A percentile compares a stretch with the other conserved stretches of the same genome.
Evolutionary conservation across 2,888 invertebrate species (phyloP).

Genomic region (Axea sp.): DNA sequence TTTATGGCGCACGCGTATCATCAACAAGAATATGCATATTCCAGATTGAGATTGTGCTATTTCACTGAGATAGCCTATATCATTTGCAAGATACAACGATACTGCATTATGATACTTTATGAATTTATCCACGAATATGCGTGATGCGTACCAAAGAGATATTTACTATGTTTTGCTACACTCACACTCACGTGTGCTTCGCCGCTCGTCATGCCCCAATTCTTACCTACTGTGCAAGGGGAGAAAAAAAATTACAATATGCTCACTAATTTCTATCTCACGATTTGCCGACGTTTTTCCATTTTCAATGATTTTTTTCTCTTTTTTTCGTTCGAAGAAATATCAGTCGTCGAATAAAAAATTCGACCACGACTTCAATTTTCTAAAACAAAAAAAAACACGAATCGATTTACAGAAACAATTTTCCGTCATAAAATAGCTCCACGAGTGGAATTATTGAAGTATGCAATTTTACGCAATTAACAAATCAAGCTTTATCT

Average conservation of each 20-base stretch:
- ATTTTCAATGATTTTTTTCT: too few species aligned
- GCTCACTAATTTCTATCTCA: conserved; percentile 55
- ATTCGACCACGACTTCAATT: too few species aligned
- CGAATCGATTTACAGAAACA: too few species aligned
- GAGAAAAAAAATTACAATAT: conserved; percentile 53
- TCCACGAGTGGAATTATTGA: conserved; percentile 6
- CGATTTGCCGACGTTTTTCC: conserved; percentile 23
- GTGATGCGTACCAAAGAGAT: conserved; percentile 28
- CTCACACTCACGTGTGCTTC: conserved; percentile 62
- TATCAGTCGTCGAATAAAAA: too few species aligned
- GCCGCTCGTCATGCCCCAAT: conserved; percentile 69
- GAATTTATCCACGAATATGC: conserved; percentile 29
- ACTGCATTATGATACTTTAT: conserved; percentile 31
- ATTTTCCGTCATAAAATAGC: too few species aligned
- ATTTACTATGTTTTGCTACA: conserved; percentile 48
- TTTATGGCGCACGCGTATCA: conserved; percentile 1
- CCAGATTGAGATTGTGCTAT: conserved; percentile 37
- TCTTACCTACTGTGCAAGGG: conserved; percentile 61
- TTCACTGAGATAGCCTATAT: conserved; percentile 22
- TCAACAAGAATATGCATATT: conserved; percentile 4
- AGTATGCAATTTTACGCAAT: conserved; percentile 17
- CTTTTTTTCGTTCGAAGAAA: too few species aligned
- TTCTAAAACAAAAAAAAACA: too few species aligned
- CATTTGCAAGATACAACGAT: conserved; percentile 24
- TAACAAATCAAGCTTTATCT: conserved; percentile 32